Evolutionary conservation across 1,140 invertebrate genomes (phyloP).

Genomic region (Marisa cornuarietis): DNA sequence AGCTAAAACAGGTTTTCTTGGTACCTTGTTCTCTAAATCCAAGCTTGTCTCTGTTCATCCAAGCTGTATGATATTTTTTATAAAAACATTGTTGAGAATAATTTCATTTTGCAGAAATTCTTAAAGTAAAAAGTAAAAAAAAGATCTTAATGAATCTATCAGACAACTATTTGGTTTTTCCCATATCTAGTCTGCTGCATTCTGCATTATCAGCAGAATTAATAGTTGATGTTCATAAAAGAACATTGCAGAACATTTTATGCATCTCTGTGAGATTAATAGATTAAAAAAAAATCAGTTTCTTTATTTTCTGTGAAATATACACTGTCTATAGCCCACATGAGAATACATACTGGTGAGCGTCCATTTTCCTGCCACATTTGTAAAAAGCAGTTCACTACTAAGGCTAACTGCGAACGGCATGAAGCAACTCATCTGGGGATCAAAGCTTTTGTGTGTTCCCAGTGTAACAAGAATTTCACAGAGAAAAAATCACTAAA

Average conservation of each 20-base stretch:
- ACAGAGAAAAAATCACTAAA: constrained; percentile 66
- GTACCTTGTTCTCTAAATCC: background rate
- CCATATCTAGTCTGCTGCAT: background rate
- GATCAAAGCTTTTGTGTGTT: constrained; percentile 43
- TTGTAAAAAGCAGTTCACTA: constrained; percentile 92
- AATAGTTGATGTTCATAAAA: too few relatives aligned
- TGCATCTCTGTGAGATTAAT: too few relatives aligned
- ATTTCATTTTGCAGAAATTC: background rate
- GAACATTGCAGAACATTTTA: too few relatives aligned
- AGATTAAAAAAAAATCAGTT: too few relatives aligned
- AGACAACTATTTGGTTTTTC: background rate
- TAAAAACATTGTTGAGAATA: background rate
- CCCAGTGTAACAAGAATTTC: constrained; percentile 40
- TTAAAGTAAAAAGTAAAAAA: background rate
- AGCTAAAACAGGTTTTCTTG: background rate
- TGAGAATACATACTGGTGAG: constrained; percentile 72
- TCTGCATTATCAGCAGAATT: background rate
- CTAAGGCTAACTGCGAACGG: constrained; percentile 90
- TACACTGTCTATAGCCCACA: constrained; percentile 47
- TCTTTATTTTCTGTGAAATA: background rate
- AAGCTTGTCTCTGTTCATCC: background rate
- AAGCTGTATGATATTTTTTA: background rate
- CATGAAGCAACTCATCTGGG: constrained; percentile 69
- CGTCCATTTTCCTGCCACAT: constrained; percentile 94
- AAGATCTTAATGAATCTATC: too few relatives aligned